Base-by-base conservation (phyloP, 2,888 invertebrate species). In the Catocala nupta region DNA sequence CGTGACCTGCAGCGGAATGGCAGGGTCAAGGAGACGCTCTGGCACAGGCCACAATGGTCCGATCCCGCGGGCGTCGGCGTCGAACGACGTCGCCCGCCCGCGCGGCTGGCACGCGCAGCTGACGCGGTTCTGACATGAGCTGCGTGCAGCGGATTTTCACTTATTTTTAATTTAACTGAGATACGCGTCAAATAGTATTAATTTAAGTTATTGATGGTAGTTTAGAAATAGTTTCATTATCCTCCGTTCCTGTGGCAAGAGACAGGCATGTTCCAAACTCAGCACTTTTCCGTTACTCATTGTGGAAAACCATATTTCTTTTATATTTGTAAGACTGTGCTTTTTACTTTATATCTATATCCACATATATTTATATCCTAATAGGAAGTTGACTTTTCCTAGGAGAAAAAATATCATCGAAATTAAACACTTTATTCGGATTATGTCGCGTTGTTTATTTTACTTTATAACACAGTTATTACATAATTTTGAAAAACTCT, bases 1-100 rank as follows among this genome's bases (percentile, higher is more conserved):
- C 73, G 78, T 65, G 85, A 75, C 85, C 87, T 87, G 84, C 72
- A 65, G 82, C 78, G 66, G 78, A 77, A 80, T 82, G 87, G 57
- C 78, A 78, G 73, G 70, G 75, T 39, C 50, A 65, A 39, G 50
- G 10, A 13, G 13, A 47, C 62, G 76, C 81, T 80, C 72, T 81
- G 75, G 65, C 82, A 71, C 58, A 71, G 16, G 81, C 85, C 50
- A 80, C 86, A 81, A n/a, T n/a, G 69, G 78, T 76, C 86, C 81
- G 80, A 76, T 86, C 89, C 82, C 79, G 81, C 83, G 83, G 84
- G 81, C 86, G 88, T 81, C 87, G 83, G 68, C 86, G 90, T 87
- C 86, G 69, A 47, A 6, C 42, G 81, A 82, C 85, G 84, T 62
- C 85, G 86, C 72, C 77, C 85, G 88, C 83, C 84, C 84, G 84